Conservation (phyloP, 1,140 invertebrate genomes). For the Hylyphantes graminicola region DNA sequence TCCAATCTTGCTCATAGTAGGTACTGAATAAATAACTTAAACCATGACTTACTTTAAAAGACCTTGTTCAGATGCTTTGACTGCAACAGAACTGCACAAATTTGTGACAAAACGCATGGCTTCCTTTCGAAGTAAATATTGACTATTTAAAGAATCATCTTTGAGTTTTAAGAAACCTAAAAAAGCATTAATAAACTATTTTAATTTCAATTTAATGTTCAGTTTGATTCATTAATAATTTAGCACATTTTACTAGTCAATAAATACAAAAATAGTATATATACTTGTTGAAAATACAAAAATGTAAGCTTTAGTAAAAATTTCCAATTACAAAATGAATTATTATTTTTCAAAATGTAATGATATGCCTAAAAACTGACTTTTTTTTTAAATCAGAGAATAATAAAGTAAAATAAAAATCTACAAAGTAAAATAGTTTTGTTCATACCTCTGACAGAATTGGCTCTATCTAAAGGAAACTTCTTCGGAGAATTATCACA, state of each 20-base stretch:
- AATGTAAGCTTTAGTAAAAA: no score
- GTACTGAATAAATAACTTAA: background rate
- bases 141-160: conserved; percentile 38
- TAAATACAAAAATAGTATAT: no score
- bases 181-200: background rate
- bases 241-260: no score
- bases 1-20: background rate
- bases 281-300: no score
- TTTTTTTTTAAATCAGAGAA: no score
- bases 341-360: no score
- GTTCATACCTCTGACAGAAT: conserved; percentile 47
- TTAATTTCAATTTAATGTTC: no score
- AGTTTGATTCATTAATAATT: no score
- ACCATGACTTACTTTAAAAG: conserved; percentile 69
- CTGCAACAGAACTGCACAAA: conserved; percentile 71
- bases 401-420: background rate
- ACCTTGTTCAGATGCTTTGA: conserved; percentile 72
- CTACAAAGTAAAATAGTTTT: no score
- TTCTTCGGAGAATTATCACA: background rate
- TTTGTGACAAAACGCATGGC: conserved; percentile 70
- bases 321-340: no score
- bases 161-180: conserved; percentile 27
- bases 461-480: conserved; percentile 38
- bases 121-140: conserved; percentile 69
- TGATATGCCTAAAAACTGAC: no score